Conservation (phyloP, 2,888 invertebrate genomes). For the Leuctra nigra region DNA sequence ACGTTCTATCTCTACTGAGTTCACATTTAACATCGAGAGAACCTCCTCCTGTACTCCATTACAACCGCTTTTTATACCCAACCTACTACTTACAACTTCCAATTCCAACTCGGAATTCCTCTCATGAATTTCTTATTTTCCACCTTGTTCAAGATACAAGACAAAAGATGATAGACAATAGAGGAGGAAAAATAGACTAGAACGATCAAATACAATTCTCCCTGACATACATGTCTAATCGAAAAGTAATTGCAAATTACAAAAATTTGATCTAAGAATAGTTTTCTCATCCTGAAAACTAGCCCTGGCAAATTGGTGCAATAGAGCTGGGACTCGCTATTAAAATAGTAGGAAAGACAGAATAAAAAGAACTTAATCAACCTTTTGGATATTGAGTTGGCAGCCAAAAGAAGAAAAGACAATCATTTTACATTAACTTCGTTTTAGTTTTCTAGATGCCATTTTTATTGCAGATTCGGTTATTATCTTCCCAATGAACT, state of each 20-base stretch:
- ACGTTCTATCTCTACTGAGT: constrained; percentile 12
- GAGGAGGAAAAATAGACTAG: not conserved
- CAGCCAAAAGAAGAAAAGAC: too few species aligned
- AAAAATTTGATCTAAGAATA: too few species aligned
- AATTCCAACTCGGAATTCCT: not conserved
- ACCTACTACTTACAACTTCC: constrained; percentile 10
- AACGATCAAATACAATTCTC: constrained; percentile 4
- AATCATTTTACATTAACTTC: too few species aligned
- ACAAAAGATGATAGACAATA: constrained; percentile 5
- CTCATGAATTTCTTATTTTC: not conserved
- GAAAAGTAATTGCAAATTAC: constrained; percentile 12
- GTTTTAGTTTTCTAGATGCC: too few species aligned
- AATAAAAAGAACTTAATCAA: too few species aligned
- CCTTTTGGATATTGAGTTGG: too few species aligned
- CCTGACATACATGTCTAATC: constrained; percentile 14
- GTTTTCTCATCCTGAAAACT: too few species aligned
- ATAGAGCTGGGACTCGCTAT: too few species aligned
- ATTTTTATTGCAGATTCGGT: too few species aligned
- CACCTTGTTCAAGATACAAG: not conserved
- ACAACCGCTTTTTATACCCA: constrained; percentile 1
- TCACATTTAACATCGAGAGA: not conserved
- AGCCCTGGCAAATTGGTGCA: too few species aligned
- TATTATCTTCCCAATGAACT: too few species aligned
- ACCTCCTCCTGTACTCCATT: not conserved
- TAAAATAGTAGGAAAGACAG: too few species aligned